phyloP scores from a whole-genome alignment of 2,113 vertebrate genomes.

The Eurypyga helias region DNA sequence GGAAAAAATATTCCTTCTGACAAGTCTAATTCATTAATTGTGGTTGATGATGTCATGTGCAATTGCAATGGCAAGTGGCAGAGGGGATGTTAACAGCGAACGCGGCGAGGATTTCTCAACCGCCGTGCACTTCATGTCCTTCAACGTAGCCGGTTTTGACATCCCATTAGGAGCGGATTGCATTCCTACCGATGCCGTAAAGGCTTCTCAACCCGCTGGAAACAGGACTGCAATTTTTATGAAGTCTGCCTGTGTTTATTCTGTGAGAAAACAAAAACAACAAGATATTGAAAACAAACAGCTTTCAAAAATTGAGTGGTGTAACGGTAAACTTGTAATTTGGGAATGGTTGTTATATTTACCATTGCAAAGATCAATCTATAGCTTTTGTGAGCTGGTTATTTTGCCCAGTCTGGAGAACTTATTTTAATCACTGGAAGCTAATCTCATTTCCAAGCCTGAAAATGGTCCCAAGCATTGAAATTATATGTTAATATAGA shows the following conservation, averaged over 20 bases:
- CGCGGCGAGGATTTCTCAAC: neutral
- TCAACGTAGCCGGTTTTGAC: neutral
- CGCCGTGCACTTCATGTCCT: neutral
- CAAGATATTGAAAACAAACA: constrained; percentile 24
- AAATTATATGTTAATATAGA: constrained; percentile 68
- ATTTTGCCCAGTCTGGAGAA: constrained; percentile 37
- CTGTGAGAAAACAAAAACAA: neutral
- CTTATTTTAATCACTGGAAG: constrained; percentile 60
- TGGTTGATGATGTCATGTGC: neutral
- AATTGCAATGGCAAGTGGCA: rapidly evolving
- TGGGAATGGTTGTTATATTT: constrained; percentile 15
- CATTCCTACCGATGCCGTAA: neutral
- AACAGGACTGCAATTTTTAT: neutral
- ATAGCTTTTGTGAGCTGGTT: constrained; percentile 31
- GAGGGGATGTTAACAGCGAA: neutral
- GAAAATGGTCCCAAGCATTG: constrained; percentile 58
- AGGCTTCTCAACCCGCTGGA: neutral
- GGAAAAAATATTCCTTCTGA: neutral
- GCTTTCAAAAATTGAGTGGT: constrained; percentile 33
- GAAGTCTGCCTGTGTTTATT: neutral
- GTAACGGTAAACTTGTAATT: constrained; percentile 41
- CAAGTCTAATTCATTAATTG: constrained; percentile 2
- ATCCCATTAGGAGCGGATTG: neutral
- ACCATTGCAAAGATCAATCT: constrained; percentile 48
- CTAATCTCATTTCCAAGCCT: constrained; percentile 59